Base-by-base conservation (phyloP, 2,797 vertebrate genomes). In the Chelon auratus region DNA sequence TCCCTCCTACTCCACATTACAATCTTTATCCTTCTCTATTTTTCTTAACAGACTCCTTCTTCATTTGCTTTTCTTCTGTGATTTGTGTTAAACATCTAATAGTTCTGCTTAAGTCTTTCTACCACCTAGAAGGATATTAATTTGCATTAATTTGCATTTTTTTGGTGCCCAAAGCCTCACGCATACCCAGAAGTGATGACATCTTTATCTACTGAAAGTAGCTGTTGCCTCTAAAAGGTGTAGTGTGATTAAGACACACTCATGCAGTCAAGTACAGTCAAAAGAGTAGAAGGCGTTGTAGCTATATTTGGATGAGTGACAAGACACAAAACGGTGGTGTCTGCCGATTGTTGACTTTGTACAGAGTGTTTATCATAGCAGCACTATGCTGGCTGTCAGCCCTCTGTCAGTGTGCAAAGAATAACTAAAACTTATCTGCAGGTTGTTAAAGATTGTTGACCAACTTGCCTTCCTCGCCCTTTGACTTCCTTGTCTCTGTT, bases 221-320 rank as follows among this genome's bases (percentile, higher is more conserved):
- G 59, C 67, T 74, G 72, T 54, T 60, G 59, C 68, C 43, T 80
- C 22, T 62, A 33, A 81, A 82, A 70, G 77, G 59, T 73, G 62
- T 30, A 45, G 54, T 52, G 45, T 67, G 77, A 81, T 79, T 83
- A 62, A 54, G 40, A 75, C 60, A 33, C 60, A 53, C 47, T 11
- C 37, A 39, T 9, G 5, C 22, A 62, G 55, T 58, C 53, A 37
- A 33, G 40, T 4, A 54, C 51, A 63, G 68, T 63, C 65, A 81
- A 68, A 77, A 63, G 53, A 75, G 51, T 67, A 59, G 58, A 36
- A 58, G 40, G 66, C 39, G 13, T 20, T 60, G 62, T 18, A 72
- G 53, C 77, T 89, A 85, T 78, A 86, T 88, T 83, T 85, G 82
- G 82, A 85, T 0, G 20, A 47, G 73, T 74, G 76, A 82, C 48